Evolutionary conservation across 2,888 invertebrate genomes (phyloP), one percentile per base, ranked within the genome.

Genomic region (Xanthia togata): DNA sequence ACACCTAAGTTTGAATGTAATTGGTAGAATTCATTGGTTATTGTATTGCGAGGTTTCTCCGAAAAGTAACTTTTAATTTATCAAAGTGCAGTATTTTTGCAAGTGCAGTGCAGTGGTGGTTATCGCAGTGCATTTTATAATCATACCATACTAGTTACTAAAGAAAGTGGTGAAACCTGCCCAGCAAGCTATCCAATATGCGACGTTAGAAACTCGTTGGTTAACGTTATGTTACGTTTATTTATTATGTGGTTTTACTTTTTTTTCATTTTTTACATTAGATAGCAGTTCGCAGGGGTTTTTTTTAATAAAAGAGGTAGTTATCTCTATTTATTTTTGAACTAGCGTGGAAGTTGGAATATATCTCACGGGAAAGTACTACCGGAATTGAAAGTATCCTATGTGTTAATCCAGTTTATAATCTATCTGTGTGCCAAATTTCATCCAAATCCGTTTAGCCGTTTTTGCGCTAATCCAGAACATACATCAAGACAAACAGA

Each of bases 101-200:
- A 62, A 79, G 41, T 76, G 23, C 57, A 59, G 57, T 76, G 76
- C 23, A 76, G 50, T 65, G 60, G 69, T 60, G 50, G 86, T 44
- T 72, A 78, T 83, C 62, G 62, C 41, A 70, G 69, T 86, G 72
- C 62, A 67, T 59, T 85, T 64, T 82, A 60, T 68, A 82, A 82
- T 83, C 62, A 78, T 71, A 78, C 62, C 31, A 57, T 86, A 86
- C 47, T 44, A 55, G 83, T 67, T 12, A 31, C 2, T 31, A 60
- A 74, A 74, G 83, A 83, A 83, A 83, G 83, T 86, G 41, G 83
- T 78, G 79, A 86, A 83, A 83, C 83, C 86, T 63, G 86, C 59
- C 47, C 31, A 50, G 71, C 79, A 35, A 82, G 79, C 73, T 73
- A 73, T 70, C 71, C 44, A 72, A 67, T 83, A 86, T 73, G 41